These are phyloP conservation scores for Macrophya alboannulata DNA, from an alignment of 2,888 invertebrate species.

Conservation along the genomic window DNA sequence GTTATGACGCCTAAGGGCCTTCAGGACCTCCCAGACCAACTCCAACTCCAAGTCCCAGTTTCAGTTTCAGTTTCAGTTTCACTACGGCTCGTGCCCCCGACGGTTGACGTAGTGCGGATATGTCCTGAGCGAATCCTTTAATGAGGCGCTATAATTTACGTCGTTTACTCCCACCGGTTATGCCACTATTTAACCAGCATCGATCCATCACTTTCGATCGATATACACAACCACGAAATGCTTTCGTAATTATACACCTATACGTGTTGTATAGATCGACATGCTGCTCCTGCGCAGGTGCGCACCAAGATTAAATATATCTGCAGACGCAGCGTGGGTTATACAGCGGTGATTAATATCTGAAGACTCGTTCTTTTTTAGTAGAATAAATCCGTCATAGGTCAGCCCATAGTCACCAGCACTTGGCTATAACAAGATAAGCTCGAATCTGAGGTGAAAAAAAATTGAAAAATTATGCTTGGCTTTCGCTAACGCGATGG, in stretches of 20 bases:
- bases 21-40: not conserved
- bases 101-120: not conserved
- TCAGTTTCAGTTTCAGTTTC: not conserved
- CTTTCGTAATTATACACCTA: not conserved
- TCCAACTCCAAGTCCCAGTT: not conserved
- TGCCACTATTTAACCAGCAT: not conserved
- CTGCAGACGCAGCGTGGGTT: not conserved
- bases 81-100: not conserved
- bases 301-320: not conserved
- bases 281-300: not conserved
- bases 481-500: not conserved
- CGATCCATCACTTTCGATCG: constrained; percentile 16
- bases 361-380: not conserved
- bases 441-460: not conserved
- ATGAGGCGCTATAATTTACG: constrained; percentile 22
- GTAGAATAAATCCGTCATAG: not conserved
- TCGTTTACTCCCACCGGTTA: not conserved
- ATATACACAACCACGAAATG: not conserved
- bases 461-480: not conserved
- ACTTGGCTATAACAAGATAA: not conserved
- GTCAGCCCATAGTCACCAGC: not conserved
- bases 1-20: constrained; percentile 14
- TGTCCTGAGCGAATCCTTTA: constrained; percentile 16
- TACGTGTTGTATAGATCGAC: not conserved
- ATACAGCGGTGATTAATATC: not conserved